Evolutionary conservation across 2,888 invertebrate genomes (phyloP), one percentile per base, ranked within the genome.

Genomic region (Acleris cristana): DNA sequence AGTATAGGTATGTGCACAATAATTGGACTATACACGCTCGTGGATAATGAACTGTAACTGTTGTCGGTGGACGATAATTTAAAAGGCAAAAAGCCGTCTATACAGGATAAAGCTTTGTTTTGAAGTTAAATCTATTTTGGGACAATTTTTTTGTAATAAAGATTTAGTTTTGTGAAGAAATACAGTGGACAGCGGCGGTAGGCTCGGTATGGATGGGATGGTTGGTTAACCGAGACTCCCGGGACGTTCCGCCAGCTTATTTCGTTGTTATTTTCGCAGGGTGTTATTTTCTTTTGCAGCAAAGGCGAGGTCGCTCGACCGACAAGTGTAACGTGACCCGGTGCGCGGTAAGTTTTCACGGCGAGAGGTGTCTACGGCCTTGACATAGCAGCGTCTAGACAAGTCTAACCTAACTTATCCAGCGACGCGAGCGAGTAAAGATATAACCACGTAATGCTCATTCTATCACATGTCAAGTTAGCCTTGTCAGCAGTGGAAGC

Each of bases 171-270:
- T 45, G 45, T 57, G 57, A 52, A 57, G 34, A 45, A 62, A 57
- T 34, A 26, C 52, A 57, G 61, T 67, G 61, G 56, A 14, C 14
- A 59, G 61, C 12, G 56, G 52, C 23, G 40, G 34, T n/a, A 18
- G 18, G 30, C 55, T 10, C 44, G 34, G 53, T 58, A 54, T n/a
- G 54, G 54, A 67, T 67, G 48, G 62, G 53, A 67, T 67, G 67
- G 62, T 63, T 67, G 67, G 62, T 63, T 63, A 63, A 48, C 53
- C 57, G 40, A 58, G 54, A 63, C 67, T 67, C 63, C 21, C 48
- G 63, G 58, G 58, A 58, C 54, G 54, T 58, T 45, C 62, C 48
- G 48, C 55, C 66, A 62, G 62, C 65, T 65, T 65, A 65, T 69
- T 69, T 65, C 61, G 69, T 61, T 61, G 65, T 61, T 58, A 65